Conservation (phyloP, 2,888 invertebrate species). For the Nezara viridula region DNA sequence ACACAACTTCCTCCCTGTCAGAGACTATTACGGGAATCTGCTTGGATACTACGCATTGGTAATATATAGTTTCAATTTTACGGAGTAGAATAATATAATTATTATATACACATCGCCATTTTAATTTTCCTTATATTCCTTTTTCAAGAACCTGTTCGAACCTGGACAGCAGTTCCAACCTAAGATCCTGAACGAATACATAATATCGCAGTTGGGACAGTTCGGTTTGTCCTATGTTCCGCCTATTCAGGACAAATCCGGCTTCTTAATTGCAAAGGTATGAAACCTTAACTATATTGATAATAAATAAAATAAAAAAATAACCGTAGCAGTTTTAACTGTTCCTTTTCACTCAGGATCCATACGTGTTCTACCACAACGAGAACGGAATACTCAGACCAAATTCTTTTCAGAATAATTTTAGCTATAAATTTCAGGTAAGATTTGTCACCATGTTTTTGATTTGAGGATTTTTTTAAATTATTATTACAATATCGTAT, state of each 20-base stretch:
- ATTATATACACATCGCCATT: no score
- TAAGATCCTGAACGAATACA: background rate
- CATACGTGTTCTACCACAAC: background rate
- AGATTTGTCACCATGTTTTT: background rate
- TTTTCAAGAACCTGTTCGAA: background rate
- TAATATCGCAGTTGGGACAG: background rate
- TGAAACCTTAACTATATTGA: no score
- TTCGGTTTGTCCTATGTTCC: background rate
- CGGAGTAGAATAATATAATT: no score
- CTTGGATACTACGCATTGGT: background rate
- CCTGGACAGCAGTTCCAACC: conserved; percentile 1
- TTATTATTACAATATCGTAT: background rate
- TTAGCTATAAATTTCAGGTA: background rate
- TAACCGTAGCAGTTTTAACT: no score
- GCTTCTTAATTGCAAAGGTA: background rate
- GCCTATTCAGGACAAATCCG: background rate
- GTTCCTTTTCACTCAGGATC: background rate
- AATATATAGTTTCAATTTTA: no score
- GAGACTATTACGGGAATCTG: background rate
- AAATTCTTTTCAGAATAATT: background rate
- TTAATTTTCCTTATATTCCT: no score
- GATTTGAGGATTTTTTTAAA: background rate
- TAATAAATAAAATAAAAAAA: no score
- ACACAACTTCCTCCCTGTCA: background rate
- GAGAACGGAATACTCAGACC: background rate